Base-by-base conservation (phyloP, 2,888 invertebrate genomes). In the Conops quadrifasciatus region DNA sequence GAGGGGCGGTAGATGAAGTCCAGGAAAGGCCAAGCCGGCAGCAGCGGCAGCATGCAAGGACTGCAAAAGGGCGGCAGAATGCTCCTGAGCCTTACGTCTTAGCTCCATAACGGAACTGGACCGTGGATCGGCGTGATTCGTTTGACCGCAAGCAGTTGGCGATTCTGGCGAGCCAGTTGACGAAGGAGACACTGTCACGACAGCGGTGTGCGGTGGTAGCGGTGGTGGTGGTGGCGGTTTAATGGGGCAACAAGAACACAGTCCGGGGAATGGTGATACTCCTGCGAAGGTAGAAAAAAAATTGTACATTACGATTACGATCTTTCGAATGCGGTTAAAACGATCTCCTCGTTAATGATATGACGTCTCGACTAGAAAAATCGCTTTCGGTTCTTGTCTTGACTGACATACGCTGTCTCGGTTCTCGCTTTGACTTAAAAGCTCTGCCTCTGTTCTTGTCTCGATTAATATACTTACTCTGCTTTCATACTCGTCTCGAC, bases 81-180 rank as follows among this genome's bases (percentile, higher is more conserved):
- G 97, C 83, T 97, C 97, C 85, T 97, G 95, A 1, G 97, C 97
- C 84, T 96, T 96, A 68, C 97, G 90, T 9, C 97, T 89, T 58
- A 97, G 88, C 80, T 97, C 97, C 0, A 96, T 96, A 24, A 97
- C 95, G 85, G 95, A 96, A 78, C 93, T 92, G 5, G 93, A 92
- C 51, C 94, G 89, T 49, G 93, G 93, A 83, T 94, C 93, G 67
- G 75, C 72, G 9, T 36, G 36, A 75, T 75, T 76, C 7, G 73
- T 70, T 75, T 89, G 87, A 66, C 70, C 73, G 56, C 80, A 77
- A 45, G 81, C 81, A 70, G 84, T 81, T 73, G 84, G 82, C 51
- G 83, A 84, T 76, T 81, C 84, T 62, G 82, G 81, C 2, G 84
- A 84, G 72, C 81, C 82, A 2, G 82, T 78, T 49, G 83, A 83